Conservation (phyloP, 2,797 vertebrate genomes). For the Brachyalestes nurse region DNA sequence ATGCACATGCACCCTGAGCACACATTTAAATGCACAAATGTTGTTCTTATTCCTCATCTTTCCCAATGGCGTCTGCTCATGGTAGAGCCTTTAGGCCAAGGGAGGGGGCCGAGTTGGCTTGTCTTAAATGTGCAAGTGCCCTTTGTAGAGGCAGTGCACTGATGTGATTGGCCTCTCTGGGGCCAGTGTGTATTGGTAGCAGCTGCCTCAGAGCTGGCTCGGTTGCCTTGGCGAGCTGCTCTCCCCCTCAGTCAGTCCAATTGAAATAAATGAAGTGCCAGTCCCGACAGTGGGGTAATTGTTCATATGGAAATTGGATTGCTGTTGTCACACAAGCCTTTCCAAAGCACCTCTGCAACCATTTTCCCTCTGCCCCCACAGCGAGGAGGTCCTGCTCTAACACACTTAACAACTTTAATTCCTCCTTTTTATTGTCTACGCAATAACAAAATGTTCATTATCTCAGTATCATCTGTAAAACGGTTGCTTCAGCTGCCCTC, state of each 20-base stretch:
- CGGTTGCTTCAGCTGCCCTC: conserved; percentile 47
- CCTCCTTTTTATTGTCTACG: conserved; percentile 31
- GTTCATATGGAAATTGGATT: conserved; percentile 82
- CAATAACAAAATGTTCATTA: conserved; percentile 38
- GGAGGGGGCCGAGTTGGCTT: background rate
- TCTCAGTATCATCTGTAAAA: conserved; percentile 3
- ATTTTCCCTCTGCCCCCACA: conserved; percentile 51
- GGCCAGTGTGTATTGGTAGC: conserved; percentile 66
- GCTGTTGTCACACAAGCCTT: conserved; percentile 70
- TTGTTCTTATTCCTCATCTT: conserved; percentile 1
- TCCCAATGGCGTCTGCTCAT: background rate
- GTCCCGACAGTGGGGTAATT: conserved; percentile 77
- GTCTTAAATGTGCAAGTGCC: conserved; percentile 43
- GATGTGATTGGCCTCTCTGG: conserved; percentile 36
- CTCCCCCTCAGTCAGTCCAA: conserved; percentile 75
- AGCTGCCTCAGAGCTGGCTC: conserved; percentile 62
- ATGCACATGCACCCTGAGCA: conserved; percentile 6
- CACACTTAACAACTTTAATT: conserved; percentile 19
- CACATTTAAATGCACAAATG: conserved; percentile 10
- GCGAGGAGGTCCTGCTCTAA: background rate
- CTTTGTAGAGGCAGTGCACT: conserved; percentile 6
- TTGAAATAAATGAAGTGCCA: conserved; percentile 85
- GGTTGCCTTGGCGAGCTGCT: conserved; percentile 57
- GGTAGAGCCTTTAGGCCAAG: background rate
- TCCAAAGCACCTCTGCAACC: conserved; percentile 64